phyloP scores from a whole-genome alignment of 2,797 vertebrate species.

The Knipowitschia caucasica region DNA sequence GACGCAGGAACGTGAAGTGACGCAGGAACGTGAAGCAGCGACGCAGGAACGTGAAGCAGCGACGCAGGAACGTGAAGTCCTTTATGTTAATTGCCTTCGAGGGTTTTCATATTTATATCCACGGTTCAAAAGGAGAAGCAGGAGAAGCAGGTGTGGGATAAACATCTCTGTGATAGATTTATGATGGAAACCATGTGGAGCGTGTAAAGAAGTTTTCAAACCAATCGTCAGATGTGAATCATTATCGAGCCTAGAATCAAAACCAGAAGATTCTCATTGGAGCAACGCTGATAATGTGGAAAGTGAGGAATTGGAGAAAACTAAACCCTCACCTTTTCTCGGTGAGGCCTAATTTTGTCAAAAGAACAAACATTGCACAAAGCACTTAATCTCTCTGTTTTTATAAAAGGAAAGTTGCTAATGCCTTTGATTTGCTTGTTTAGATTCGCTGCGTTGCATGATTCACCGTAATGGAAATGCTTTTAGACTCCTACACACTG shows the following conservation, averaged over 20 bases:
- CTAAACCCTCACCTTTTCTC: too few relatives aligned
- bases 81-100: conserved; percentile 37
- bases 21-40: too few relatives aligned
- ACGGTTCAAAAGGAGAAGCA: not conserved
- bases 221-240: not conserved
- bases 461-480: not conserved
- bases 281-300: too few relatives aligned
- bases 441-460: not conserved
- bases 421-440: not conserved
- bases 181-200: too few relatives aligned
- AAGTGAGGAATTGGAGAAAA: too few relatives aligned
- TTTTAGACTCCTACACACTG: not conserved
- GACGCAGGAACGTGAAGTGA: too few relatives aligned
- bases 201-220: too few relatives aligned
- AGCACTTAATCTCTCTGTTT: not conserved
- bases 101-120: conserved; percentile 33
- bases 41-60: too few relatives aligned
- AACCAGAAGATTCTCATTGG: too few relatives aligned
- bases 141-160: not conserved
- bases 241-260: too few relatives aligned
- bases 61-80: too few relatives aligned
- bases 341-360: not conserved
- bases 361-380: not conserved
- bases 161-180: not conserved
- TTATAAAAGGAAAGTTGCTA: not conserved